Base-by-base conservation (phyloP, 92 coral and sea anemone genomes). In the Scolanthus callimorphus region DNA sequence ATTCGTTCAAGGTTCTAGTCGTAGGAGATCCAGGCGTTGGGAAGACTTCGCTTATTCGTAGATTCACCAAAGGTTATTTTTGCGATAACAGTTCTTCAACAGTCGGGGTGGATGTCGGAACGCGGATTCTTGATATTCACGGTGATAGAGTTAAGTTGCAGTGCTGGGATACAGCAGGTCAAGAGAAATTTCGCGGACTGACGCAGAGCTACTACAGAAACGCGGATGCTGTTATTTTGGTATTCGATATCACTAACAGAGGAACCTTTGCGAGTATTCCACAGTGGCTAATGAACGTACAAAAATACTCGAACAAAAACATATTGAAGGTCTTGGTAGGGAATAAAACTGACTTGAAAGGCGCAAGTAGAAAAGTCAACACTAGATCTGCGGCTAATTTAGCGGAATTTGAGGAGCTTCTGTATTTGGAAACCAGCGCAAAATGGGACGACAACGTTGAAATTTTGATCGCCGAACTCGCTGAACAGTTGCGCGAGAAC, bases 111-210 rank as follows among this genome's bases (percentile, higher is more conserved):
- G 99, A 94, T 57, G 72, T 81, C 50, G 91, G 88, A 22, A 77
- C 89, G 46, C 80, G 88, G 51, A 70, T 82, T 8, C 69, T 94
- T 62, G 94, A 94, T 52, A 90, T 89, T 20, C 90, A 80, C 27
- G 99, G 99, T 51, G 99, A 94, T 30, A 88, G 77, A 54, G 92
- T 94, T 27, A 94, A 88, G 61, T 74, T 94, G 11, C 99, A 94
- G 64, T 94, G 99, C 48, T 89, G 97, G 91, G 99, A 94, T 60
- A 94, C 99, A 1, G 99, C 99, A 31, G 99, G 99, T 10, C 91
- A 89, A 63, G 99, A 94, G 53, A 76, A 85, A 68, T 89, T 89
- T 56, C 85, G 85, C 48, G 80, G 94, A 1, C 65, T 94, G 29
- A 94, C 99, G 19, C 87, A 83, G 55, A 94, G 97, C 49, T 94